Evolutionary conservation across 2,797 vertebrate species (phyloP), one percentile per base, ranked within the genome.

Genomic region (Dryobates pubescens): DNA sequence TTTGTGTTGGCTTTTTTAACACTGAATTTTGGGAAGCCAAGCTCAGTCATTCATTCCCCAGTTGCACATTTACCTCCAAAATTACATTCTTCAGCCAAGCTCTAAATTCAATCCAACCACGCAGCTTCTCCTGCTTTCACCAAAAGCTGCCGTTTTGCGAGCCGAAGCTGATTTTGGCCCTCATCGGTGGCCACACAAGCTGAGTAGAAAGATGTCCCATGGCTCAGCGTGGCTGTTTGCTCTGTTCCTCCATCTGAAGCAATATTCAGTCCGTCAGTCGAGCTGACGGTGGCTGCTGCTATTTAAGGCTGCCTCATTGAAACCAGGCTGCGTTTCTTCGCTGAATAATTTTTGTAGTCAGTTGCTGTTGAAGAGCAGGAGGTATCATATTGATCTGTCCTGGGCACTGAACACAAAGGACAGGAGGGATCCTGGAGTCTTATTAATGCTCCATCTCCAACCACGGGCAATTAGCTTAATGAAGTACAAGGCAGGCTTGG

Each of bases 181-280:
- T 67, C 1, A 1, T 41, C 34, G 67, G 13, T 53, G 36, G 24
- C 68, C 61, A 45, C n/a, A 29, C 10, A 80, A 61, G 65, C 56
- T 3, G 3, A 43, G 38, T 7, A 53, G 65, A 58, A 79, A 81
- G 86, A 62, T 74, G 71, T 83, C 75, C 92, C 84, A 38, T 43
- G 82, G 95, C 90, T 89, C 88, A 58, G 88, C 26, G 15, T 76
- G 81, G 68, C 89, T 88, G 63, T 81, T 81, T 82, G 81, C 92
- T 90, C 77, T 94, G 80, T 92, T 96, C 89, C 94, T 95, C 81
- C 23, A 9, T 87, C 88, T 82, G 91, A 95, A 96, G 96, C 19
- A 49, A 89, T 74, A 62, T 68, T 92, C 88, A 81, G 58, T 71
- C 92, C 22, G 30, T 95, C 30, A 49, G 91, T 96, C 68, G 43